Base-by-base conservation (phyloP, 2,888 invertebrate genomes). In the Sminthurides aquaticus region DNA sequence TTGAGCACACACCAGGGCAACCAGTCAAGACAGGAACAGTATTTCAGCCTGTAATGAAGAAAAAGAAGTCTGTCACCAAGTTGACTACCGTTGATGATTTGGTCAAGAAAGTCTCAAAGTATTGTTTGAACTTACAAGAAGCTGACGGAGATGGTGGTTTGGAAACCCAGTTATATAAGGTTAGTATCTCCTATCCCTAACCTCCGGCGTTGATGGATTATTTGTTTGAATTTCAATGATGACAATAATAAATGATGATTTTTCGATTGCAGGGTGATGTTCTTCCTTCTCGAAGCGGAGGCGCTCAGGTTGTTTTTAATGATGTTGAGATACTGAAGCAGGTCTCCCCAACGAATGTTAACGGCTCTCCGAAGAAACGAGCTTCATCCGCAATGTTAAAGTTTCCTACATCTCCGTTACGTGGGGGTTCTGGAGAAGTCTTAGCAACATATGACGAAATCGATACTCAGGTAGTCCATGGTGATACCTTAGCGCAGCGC, bases 241-340 rank as follows among this genome's bases (percentile, higher is more conserved):
- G 3, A 3, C 43, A 15, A 20, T 8, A 59, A 18, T 18, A 20
- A 59, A 57, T 27, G 8, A 18, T 52, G 24, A 18, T 27, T 27
- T 8, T 49, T 18, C 24, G n/a, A 67, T 74, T 77, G 48, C 75
- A 89, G 85, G 97, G 90, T 18, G 92, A 97, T 78, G 90, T 98
- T 2, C 84, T 96, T 1, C 93, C 92, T 0, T 98, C 98, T 0
- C 87, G 88, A 65, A 90, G 92, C 1, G 98, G 98, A 0, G 98
- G 99, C 0, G 91, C 95, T 0, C 94, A 97, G 76, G 90, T 98
- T 0, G 87, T 96, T 27, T 95, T 98, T 77, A 89, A 91, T 74
- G 97, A 97, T 79, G 89, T 98, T 1, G 98, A 99, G 78, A 62
- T 65, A 56, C 24, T 67, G 22, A 65, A 58, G 22, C 65, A 65